phyloP scores from a whole-genome alignment of 2,797 vertebrate genomes.

The Dendrocincla fuliginosa region DNA sequence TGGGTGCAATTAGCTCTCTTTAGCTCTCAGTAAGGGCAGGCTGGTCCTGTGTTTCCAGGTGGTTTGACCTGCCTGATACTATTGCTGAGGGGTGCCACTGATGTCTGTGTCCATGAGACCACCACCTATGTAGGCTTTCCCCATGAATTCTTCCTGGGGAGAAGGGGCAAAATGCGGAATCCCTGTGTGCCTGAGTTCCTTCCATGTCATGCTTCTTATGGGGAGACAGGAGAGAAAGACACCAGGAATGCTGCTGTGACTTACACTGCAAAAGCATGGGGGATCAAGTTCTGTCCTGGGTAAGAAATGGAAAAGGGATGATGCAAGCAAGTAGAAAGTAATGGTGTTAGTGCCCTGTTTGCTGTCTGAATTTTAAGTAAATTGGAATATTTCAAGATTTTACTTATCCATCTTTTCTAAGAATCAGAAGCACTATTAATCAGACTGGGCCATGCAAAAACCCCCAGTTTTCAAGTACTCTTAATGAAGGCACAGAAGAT shows the following conservation, averaged over 20 bases:
- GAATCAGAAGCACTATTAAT: neutral
- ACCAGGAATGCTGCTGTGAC: fast-evolving
- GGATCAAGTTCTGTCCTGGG: neutral
- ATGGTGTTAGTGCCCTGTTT: neutral
- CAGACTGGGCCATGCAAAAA: neutral
- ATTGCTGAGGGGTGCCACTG: neutral
- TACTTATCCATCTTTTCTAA: neutral
- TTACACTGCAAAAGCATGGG: neutral
- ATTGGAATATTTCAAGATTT: neutral
- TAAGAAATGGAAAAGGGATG: neutral
- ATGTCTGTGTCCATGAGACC: neutral
- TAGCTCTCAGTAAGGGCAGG: neutral
- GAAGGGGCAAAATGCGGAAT: neutral
- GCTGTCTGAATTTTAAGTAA: neutral
- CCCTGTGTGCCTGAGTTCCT: neutral
- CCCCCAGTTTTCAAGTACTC: neutral
- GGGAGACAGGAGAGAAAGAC: neutral
- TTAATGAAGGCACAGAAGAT: neutral
- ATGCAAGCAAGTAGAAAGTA: neutral
- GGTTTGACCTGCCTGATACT: neutral
- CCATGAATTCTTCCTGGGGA: neutral
- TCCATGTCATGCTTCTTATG: neutral
- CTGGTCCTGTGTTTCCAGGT: neutral
- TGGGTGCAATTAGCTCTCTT: neutral
- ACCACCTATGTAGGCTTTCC: neutral